These are phyloP conservation scores for Plagiodera versicolora DNA, from an alignment of 2,888 invertebrate genomes.

Conservation along the genomic window DNA sequence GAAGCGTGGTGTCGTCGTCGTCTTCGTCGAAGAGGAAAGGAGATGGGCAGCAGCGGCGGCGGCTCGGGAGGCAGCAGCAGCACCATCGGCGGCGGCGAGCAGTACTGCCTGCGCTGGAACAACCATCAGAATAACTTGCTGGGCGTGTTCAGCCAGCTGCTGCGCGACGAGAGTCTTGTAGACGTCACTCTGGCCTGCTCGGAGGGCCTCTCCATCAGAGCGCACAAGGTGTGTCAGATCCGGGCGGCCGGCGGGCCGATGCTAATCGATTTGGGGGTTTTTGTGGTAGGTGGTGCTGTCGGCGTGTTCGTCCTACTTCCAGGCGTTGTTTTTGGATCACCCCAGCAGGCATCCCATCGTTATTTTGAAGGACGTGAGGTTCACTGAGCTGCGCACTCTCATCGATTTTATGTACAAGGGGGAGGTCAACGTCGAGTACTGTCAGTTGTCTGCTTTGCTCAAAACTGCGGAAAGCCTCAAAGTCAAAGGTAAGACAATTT, in stretches of 20 bases:
- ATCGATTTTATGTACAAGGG: conserved; percentile 97
- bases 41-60: conserved; percentile 21
- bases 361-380: conserved; percentile 92
- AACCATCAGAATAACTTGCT: conserved; percentile 98
- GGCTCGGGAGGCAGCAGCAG: conserved; percentile 60
- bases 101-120: conserved; percentile 98
- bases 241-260: not conserved
- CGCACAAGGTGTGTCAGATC: conserved; percentile 65
- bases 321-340: conserved; percentile 89
- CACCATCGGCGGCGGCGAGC: conserved; percentile 79
- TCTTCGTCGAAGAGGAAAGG: not conserved
- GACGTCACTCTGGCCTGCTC: conserved; percentile 96
- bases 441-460: conserved; percentile 86
- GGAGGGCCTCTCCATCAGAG: conserved; percentile 92
- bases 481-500: conserved; percentile 72
- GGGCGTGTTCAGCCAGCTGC: conserved; percentile 94
- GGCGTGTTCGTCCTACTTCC: conserved; percentile 94
- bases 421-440: conserved; percentile 93
- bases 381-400: conserved; percentile 86
- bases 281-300: conserved; percentile 74
- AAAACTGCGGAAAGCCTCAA: conserved; percentile 92
- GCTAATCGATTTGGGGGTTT: not conserved
- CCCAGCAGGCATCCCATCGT: conserved; percentile 88
- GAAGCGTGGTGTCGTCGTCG: not conserved
- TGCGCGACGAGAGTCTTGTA: conserved; percentile 93